phyloP scores from a whole-genome alignment of 1,140 invertebrate genomes.

The Drosophila rhopaloa region DNA sequence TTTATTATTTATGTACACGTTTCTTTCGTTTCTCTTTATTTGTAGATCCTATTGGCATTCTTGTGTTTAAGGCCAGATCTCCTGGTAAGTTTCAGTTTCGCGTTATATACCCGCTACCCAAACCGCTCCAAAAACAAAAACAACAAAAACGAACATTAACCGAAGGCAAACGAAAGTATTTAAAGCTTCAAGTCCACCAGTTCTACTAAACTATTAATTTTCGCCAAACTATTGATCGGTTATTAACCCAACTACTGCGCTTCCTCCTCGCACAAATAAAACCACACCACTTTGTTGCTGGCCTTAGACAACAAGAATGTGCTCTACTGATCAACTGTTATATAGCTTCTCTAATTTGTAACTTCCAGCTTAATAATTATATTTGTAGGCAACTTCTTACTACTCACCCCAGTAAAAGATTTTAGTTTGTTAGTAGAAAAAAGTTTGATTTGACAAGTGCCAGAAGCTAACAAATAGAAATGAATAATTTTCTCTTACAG shows the following conservation, averaged over 20 bases:
- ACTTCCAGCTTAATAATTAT: conserved; percentile 26
- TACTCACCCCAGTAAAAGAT: conserved; percentile 16
- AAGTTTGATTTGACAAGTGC: background rate
- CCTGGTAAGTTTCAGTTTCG: conserved; percentile 86
- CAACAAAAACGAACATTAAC: conserved; percentile 6
- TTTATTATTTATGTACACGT: conserved; percentile 79
- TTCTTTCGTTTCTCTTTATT: conserved; percentile 84
- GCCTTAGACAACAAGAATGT: conserved; percentile 84
- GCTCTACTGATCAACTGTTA: conserved; percentile 61
- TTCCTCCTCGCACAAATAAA: conserved; percentile 21
- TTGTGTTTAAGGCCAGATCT: conserved; percentile 89
- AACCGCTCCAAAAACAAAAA: conserved; percentile 7
- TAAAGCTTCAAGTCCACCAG: conserved; percentile 23
- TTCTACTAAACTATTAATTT: conserved; percentile 45
- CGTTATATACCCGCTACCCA: conserved; percentile 58
- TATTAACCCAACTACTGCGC: conserved; percentile 39
- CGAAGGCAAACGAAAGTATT: conserved; percentile 9
- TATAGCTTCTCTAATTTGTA: conserved; percentile 51
- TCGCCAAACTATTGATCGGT: conserved; percentile 22
- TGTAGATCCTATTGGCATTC: conserved; percentile 89
- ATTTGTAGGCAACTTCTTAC: conserved; percentile 20
- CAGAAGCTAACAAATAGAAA: conserved; percentile 13
- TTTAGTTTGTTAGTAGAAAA: conserved; percentile 20
- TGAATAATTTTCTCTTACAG: conserved; percentile 46
- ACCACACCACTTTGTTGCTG: conserved; percentile 67